These are phyloP conservation scores for Pangasius macronema DNA, from an alignment of 2,797 vertebrate genomes.

Conservation along the genomic window DNA sequence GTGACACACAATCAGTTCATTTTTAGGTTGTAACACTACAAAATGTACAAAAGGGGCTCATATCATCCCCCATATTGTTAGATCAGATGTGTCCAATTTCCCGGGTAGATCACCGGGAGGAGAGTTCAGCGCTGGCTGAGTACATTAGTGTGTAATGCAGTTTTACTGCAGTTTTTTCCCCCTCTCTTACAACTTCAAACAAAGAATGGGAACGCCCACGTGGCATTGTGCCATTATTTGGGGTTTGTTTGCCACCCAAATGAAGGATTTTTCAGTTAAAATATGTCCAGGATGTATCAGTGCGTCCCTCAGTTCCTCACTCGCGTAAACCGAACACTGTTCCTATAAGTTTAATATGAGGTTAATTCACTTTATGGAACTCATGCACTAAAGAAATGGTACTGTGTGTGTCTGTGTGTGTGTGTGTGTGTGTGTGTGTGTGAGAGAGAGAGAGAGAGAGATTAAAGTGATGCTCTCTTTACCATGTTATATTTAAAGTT, in stretches of 20 bases:
- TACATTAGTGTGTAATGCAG: conserved; percentile 4
- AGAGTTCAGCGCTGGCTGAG: neutral
- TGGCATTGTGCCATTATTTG: neutral
- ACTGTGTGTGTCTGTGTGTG: neutral
- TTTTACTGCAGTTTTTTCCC: neutral
- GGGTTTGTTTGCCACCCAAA: neutral
- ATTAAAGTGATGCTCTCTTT: neutral
- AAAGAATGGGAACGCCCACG: neutral
- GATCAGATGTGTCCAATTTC: neutral
- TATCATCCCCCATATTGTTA: neutral
- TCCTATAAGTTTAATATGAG: neutral
- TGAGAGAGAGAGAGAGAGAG: neutral
- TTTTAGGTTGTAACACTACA: neutral
- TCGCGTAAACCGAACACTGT: neutral
- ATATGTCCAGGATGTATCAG: neutral
- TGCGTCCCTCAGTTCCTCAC: neutral
- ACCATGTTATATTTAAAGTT: neutral
- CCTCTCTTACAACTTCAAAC: neutral
- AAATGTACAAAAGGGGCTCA: neutral
- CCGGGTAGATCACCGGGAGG: neutral
- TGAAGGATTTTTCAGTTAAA: neutral
- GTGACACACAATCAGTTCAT: neutral
- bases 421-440: neutral
- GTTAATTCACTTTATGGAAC: neutral
- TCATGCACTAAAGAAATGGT: neutral